These are phyloP conservation scores for Emydura subglobosa DNA, from an alignment of 2,113 vertebrate genomes.

Conservation along the genomic window DNA sequence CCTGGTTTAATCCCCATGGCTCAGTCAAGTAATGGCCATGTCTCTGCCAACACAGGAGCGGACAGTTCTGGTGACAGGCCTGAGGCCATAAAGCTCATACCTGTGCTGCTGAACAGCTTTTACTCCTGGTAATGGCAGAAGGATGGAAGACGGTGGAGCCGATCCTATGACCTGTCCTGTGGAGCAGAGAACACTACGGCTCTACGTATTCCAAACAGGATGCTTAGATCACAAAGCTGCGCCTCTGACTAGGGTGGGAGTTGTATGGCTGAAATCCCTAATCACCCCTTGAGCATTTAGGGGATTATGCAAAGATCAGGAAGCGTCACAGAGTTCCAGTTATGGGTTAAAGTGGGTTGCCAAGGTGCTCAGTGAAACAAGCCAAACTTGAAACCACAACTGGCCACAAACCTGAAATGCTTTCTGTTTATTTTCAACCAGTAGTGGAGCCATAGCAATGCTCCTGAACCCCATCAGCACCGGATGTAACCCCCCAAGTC, in stretches of 20 bases:
- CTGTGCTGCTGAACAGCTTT: neutral
- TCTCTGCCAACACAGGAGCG: neutral
- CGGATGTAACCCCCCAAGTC: neutral
- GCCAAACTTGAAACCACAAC: neutral
- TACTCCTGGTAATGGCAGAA: neutral
- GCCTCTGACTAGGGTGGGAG: neutral
- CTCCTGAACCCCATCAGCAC: neutral
- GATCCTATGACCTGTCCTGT: neutral
- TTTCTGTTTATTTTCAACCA: neutral
- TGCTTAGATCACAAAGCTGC: neutral
- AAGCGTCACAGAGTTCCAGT: neutral
- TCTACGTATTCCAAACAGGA: neutral
- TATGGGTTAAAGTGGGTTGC: neutral
- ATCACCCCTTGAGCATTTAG: too few species aligned
- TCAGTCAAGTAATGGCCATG: neutral
- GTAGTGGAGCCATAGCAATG: neutral
- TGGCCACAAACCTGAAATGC: neutral
- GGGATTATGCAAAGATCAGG: too few species aligned
- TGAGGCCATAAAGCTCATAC: neutral
- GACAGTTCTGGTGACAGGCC: neutral
- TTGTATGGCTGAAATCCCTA: neutral
- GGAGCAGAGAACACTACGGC: neutral
- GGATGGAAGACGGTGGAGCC: neutral
- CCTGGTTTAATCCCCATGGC: neutral
- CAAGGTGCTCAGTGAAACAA: neutral